Evolutionary conservation across 2,888 invertebrate genomes (phyloP), one percentile per base, ranked within the genome.

Genomic region (Boloria euphrosyne): DNA sequence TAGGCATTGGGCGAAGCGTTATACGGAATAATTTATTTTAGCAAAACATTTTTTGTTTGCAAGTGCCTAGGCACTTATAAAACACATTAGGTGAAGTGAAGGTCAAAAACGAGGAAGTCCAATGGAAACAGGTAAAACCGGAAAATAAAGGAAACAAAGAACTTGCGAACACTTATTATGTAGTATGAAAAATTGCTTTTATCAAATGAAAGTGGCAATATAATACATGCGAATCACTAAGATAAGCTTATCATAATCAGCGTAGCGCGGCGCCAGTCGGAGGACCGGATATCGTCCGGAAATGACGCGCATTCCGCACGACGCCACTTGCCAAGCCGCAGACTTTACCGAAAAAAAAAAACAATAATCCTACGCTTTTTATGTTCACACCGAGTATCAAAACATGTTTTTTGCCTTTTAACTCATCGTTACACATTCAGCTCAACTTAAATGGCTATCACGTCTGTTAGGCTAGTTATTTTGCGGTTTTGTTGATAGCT

Each of bases 211-310:
- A 49, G 43, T 50, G 44, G 18, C 46, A 64, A 66, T 47, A 65
- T 66, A 67, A 65, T 67, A 65, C 58, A 43, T 52, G 55, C 65
- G 69, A 70, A 66, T 73, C 49, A 16, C 59, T 70, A 63, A 74
- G 80, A 83, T 80, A 80, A 75, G 75, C 78, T 83, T 84, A 86
- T 86, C 84, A 84, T 74, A 76, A 83, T 78, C 78, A 76, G 79
- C 76, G 76, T 74, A 77, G 77, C 75, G 77, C 77, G 82, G 86
- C 78, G 76, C 76, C 83, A 80, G 76, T 78, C 74, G 76, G 79
- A 78, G 83, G 80, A 80, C 87, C 92, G 92, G 92, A 92, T 85
- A 89, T 84, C 83, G 86, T 90, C 91, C 90, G 92, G 92, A 92
- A 91, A 92, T 92, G 85, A 88, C 88, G 77, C 74, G 83, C 90